phyloP scores from a whole-genome alignment of 2,113 vertebrate species.

The Romanogobio albipinnatus region DNA sequence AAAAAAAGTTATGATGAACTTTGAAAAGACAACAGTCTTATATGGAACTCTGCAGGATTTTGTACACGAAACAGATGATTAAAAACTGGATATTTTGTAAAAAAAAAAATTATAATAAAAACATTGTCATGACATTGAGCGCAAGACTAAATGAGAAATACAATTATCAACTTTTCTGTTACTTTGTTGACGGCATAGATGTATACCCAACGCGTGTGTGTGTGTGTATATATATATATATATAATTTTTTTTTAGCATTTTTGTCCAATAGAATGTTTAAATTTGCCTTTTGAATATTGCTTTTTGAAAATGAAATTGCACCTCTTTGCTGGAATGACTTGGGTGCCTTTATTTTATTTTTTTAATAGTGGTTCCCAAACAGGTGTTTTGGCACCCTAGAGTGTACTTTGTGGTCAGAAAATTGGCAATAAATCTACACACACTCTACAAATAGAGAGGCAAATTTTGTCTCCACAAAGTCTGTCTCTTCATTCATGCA shows the following conservation, averaged over 20 bases:
- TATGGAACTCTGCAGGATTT: background rate
- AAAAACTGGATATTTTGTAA: background rate
- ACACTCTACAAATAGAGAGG: slow-evolving; percentile 50
- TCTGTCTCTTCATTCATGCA: slow-evolving; percentile 41
- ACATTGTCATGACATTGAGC: background rate
- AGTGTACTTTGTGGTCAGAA: background rate
- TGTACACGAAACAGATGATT: background rate
- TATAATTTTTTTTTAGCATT: no score
- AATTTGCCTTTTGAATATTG: no score
- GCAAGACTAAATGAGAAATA: background rate
- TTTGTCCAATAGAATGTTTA: background rate
- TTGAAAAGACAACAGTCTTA: background rate
- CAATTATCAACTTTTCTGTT: background rate
- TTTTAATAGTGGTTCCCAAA: background rate
- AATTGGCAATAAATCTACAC: background rate
- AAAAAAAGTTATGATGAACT: background rate
- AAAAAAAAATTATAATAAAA: background rate
- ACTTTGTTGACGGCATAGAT: background rate
- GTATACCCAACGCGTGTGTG: background rate
- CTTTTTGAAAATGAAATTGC: background rate
- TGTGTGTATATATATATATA: background rate
- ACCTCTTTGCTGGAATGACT: background rate
- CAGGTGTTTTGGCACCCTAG: slow-evolving; percentile 5
- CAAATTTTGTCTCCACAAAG: slow-evolving; percentile 60
- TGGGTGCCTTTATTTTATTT: background rate